Percentiles rank a stretch among this genome's conserved stretches.
phyloP scores from a whole-genome alignment of 2,113 vertebrate species.

The Lucifuga dentata region DNA sequence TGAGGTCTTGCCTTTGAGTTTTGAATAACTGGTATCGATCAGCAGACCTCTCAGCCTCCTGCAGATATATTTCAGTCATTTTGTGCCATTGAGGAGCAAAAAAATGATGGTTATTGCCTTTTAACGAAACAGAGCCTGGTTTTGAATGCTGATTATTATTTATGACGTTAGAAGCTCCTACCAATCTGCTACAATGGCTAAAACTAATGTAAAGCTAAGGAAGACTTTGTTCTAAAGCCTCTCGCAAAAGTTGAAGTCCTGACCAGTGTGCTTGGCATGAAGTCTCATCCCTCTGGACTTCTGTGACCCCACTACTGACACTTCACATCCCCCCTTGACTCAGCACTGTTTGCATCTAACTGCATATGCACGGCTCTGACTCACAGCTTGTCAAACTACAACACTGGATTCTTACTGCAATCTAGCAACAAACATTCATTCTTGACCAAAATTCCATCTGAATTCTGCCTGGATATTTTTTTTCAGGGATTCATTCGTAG shows the following conservation, averaged over 20 bases:
- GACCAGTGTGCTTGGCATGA: slow-evolving; percentile 38
- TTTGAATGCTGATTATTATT: slow-evolving; percentile 15
- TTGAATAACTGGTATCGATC: slow-evolving; percentile 66
- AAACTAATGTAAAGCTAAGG: slow-evolving; percentile 17
- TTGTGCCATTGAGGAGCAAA: slow-evolving; percentile 9
- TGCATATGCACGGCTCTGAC: slow-evolving; percentile 26
- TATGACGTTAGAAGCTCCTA: background rate
- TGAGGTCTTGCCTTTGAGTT: slow-evolving; percentile 31
- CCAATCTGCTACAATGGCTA: background rate
- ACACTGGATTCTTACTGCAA: background rate
- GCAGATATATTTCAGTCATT: slow-evolving; percentile 36
- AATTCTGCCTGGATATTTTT: background rate
- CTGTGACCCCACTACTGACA: slow-evolving; percentile 55
- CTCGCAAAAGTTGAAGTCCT: slow-evolving; percentile 8
- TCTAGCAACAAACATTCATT: background rate
- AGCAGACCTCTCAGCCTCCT: slow-evolving; percentile 38
- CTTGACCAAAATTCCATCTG: background rate
- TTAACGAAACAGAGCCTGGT: slow-evolving; percentile 35
- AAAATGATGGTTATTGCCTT: slow-evolving; percentile 24
- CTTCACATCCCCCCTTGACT: slow-evolving; percentile 45
- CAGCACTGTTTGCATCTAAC: slow-evolving; percentile 35
- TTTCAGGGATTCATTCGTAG: background rate
- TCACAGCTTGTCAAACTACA: slow-evolving; percentile 38
- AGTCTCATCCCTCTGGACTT: slow-evolving; percentile 27
- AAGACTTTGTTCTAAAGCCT: slow-evolving; percentile 18